These are phyloP conservation scores for Drosophila paramelanica DNA, from an alignment of 2,888 invertebrate genomes.

Conservation along the genomic window DNA sequence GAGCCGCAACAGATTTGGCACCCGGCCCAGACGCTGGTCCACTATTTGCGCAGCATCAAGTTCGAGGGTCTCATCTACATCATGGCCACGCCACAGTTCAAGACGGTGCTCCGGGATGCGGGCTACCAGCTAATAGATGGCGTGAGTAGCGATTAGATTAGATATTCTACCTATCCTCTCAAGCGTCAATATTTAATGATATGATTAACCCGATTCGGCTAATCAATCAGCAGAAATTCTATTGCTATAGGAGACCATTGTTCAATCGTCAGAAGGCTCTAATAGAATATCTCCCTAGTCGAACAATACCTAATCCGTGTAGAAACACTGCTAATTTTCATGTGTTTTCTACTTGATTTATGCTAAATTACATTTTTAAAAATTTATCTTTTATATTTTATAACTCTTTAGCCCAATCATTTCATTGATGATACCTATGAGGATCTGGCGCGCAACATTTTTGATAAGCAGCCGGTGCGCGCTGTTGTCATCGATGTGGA, in stretches of 20 bases:
- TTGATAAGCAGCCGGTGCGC: slow-evolving; percentile 83
- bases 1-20: slow-evolving; percentile 80
- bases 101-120: slow-evolving; percentile 81
- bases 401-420: slow-evolving; percentile 24
- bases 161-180: no score
- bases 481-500: slow-evolving; percentile 86
- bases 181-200: no score
- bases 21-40: slow-evolving; percentile 84
- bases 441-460: slow-evolving; percentile 59
- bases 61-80: slow-evolving; percentile 86
- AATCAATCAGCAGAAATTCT: no score
- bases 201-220: no score
- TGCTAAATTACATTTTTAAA: no score
- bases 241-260: no score
- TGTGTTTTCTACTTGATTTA: no score
- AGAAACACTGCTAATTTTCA: no score
- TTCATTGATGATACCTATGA: slow-evolving; percentile 66
- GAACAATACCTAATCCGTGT: no score
- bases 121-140: slow-evolving; percentile 85
- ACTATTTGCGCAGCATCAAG: slow-evolving; percentile 85
- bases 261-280: no score
- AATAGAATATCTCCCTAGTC: no score
- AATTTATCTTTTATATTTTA: no score
- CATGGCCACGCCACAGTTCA: slow-evolving; percentile 83
- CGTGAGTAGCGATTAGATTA: slow-evolving; percentile 67